Conservation (phyloP, 2,888 invertebrate species). For the Zele albiditarsus region DNA sequence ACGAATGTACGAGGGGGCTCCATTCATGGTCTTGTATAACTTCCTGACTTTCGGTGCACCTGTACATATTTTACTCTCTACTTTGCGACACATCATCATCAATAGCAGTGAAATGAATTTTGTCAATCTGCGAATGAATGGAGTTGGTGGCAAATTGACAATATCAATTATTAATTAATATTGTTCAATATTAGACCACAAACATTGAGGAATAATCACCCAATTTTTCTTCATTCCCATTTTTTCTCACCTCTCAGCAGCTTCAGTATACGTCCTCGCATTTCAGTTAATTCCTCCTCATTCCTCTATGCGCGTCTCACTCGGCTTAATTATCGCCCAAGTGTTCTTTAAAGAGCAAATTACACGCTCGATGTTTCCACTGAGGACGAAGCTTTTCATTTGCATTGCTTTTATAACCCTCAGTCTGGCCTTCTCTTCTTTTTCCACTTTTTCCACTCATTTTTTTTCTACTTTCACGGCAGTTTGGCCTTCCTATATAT, state of each 20-base stretch:
- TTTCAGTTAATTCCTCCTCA: constrained; percentile 41
- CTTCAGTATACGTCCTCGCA: constrained; percentile 40
- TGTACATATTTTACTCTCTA: constrained; percentile 47
- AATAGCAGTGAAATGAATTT: neutral
- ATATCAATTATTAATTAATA: no score
- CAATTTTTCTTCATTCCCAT: constrained; percentile 34
- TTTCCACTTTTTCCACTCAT: constrained; percentile 36
- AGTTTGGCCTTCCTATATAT: constrained; percentile 6
- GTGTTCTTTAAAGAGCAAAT: constrained; percentile 73
- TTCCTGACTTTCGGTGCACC: constrained; percentile 64
- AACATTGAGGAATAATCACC: neutral
- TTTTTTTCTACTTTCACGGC: constrained; percentile 27
- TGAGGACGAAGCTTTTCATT: constrained; percentile 68
- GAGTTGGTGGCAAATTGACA: no score
- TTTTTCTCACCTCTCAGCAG: constrained; percentile 63
- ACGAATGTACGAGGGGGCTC: constrained; percentile 43
- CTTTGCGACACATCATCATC: neutral
- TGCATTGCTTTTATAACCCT: constrained; percentile 51
- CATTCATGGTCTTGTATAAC: constrained; percentile 59
- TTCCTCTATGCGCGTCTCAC: constrained; percentile 47
- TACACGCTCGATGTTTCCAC: constrained; percentile 71
- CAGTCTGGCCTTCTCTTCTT: constrained; percentile 39
- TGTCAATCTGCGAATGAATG: no score
- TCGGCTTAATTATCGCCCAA: constrained; percentile 69
- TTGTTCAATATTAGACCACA: no score